Evolutionary conservation across 2,888 invertebrate species (phyloP).

Genomic region (Deilephila porcellus): DNA sequence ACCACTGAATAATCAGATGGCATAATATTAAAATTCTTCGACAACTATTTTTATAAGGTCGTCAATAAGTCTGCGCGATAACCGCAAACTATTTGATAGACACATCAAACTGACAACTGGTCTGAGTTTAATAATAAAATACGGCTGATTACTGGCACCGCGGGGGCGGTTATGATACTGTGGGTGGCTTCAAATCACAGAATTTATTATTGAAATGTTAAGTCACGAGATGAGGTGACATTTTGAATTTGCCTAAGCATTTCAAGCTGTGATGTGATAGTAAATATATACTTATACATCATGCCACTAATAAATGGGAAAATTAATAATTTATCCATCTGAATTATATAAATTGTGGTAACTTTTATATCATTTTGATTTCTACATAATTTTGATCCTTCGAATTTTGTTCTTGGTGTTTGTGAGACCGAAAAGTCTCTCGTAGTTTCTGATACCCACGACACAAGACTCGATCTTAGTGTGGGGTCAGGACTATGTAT

Average conservation of each 20-base stretch:
- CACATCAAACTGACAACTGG: conserved; percentile 65
- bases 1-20: neutral
- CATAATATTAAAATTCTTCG: conserved; percentile 40
- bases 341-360: too few relatives aligned
- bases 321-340: too few relatives aligned
- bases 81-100: conserved; percentile 70
- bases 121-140: conserved; percentile 54
- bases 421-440: too few relatives aligned
- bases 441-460: too few relatives aligned
- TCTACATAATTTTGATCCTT: too few relatives aligned
- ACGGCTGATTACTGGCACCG: conserved; percentile 48
- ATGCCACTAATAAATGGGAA: too few relatives aligned
- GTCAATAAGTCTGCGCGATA: conserved; percentile 43
- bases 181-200: conserved; percentile 1
- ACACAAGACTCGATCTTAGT: too few relatives aligned
- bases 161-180: neutral
- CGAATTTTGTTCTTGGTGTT: too few relatives aligned
- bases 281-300: too few relatives aligned
- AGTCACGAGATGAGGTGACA: neutral
- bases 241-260: neutral
- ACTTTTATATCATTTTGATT: too few relatives aligned
- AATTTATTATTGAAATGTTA: neutral
- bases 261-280: too few relatives aligned
- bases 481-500: too few relatives aligned
- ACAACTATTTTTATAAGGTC: conserved; percentile 51